Percentiles rank a stretch among this genome's conserved stretches.
These are phyloP conservation scores for Tortrix viridana DNA, from an alignment of 2,888 invertebrate species.

Conservation along the genomic window DNA sequence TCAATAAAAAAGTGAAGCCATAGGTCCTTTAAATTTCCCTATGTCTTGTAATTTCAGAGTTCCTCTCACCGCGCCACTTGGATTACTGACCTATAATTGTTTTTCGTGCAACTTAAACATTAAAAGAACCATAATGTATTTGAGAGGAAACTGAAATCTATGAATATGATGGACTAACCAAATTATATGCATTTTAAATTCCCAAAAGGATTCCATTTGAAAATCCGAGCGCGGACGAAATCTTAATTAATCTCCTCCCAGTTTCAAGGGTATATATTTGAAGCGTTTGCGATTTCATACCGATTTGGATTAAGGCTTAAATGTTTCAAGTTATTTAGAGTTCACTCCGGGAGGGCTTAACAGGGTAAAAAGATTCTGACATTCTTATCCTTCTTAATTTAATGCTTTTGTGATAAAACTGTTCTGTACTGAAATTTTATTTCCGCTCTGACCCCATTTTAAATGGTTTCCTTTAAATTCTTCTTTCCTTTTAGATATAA, in stretches of 20 bases:
- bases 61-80: too few species aligned
- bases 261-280: conserved; percentile 34
- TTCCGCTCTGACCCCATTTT: conserved; percentile 29
- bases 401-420: conserved; percentile 32
- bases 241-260: conserved; percentile 38
- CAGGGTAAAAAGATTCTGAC: conserved; percentile 30
- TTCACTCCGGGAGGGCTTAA: conserved; percentile 31
- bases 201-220: conserved; percentile 10
- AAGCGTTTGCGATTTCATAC: conserved; percentile 39
- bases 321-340: conserved; percentile 36
- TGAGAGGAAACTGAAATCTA: background rate
- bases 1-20: too few species aligned
- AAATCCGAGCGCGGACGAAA: conserved; percentile 18
- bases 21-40: too few species aligned
- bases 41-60: too few species aligned
- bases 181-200: conserved; percentile 8
- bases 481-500: background rate
- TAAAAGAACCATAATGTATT: too few species aligned
- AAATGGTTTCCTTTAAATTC: conserved; percentile 1
- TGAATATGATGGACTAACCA: background rate
- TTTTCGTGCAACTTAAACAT: conserved; percentile 8
- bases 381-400: conserved; percentile 35
- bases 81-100: background rate
- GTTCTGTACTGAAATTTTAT: conserved; percentile 35
- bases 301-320: conserved; percentile 39